Evolutionary conservation across 1,140 invertebrate genomes (phyloP).

Genomic region (Cephus cinctus): DNA sequence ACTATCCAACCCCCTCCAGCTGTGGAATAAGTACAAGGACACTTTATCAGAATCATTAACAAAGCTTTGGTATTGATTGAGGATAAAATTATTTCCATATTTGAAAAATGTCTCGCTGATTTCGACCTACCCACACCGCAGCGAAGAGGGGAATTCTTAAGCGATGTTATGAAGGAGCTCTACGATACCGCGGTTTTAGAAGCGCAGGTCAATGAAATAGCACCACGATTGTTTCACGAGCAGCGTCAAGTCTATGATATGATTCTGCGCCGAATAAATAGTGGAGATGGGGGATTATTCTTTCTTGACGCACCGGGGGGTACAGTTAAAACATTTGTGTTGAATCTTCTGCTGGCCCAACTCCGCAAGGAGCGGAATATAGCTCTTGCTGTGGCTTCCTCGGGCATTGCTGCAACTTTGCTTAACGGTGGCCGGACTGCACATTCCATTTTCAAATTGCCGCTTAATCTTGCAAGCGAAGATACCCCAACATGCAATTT

Average conservation of each 20-base stretch:
- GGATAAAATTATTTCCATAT: no score
- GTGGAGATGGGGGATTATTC: slow-evolving; percentile 8
- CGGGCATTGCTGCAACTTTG: slow-evolving; percentile 36
- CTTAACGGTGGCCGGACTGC: slow-evolving; percentile 27
- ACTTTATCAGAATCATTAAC: no score
- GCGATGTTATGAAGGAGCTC: no score
- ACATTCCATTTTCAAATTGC: slow-evolving; percentile 31
- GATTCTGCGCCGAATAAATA: slow-evolving; percentile 4
- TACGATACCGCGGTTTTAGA: no score
- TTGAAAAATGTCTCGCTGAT: no score
- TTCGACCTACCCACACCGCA: no score
- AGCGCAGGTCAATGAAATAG: no score
- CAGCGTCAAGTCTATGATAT: slow-evolving; percentile 10
- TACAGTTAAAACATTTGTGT: slow-evolving; percentile 31
- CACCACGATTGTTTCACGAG: slow-evolving; percentile 13
- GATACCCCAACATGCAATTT: slow-evolving; percentile 30
- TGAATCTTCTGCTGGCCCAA: slow-evolving; percentile 21
- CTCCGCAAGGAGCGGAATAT: slow-evolving; percentile 4
- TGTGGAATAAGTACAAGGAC: no score
- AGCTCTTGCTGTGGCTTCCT: slow-evolving; percentile 24
- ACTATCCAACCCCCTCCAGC: no score
- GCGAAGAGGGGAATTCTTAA: no score
- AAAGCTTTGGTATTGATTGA: no score
- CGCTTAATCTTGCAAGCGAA: slow-evolving; percentile 24
- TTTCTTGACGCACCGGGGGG: slow-evolving; percentile 27